These are phyloP conservation scores for Hydrocynus forskahlii DNA, from an alignment of 2,797 vertebrate species.

Conservation along the genomic window DNA sequence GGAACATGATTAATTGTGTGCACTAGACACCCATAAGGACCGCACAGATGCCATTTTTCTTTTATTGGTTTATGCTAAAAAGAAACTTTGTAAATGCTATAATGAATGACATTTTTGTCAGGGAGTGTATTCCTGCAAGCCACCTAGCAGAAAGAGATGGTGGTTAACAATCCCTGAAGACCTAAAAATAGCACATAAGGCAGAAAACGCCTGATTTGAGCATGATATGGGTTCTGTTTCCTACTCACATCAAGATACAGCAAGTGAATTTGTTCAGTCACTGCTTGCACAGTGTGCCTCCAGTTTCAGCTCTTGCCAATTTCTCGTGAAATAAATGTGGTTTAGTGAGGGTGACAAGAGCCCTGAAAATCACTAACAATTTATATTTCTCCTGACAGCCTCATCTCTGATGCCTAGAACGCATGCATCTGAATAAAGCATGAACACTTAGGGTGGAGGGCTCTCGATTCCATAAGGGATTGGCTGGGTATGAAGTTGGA, in stretches of 20 bases:
- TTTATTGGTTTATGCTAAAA: background rate
- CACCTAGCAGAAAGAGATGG: background rate
- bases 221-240: slow-evolving; percentile 13
- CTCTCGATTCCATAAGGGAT: slow-evolving; percentile 30
- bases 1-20: background rate
- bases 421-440: slow-evolving; percentile 34
- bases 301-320: slow-evolving; percentile 10
- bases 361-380: slow-evolving; percentile 12
- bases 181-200: slow-evolving; percentile 7
- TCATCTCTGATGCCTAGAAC: slow-evolving; percentile 40
- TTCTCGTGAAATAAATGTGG: slow-evolving; percentile 2
- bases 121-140: background rate
- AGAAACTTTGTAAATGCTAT: background rate
- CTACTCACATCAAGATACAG: background rate
- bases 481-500: slow-evolving; percentile 28
- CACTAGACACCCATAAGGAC: background rate
- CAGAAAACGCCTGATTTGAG: slow-evolving; percentile 3
- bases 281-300: background rate
- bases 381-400: background rate
- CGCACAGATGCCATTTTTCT: background rate
- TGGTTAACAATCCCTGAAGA: background rate
- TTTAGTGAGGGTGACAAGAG: slow-evolving; percentile 12
- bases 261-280: background rate
- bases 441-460: slow-evolving; percentile 3
- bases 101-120: slow-evolving; percentile 5